Evolutionary conservation across 2,797 vertebrate genomes (phyloP).

Genomic region (Mus caroli): DNA sequence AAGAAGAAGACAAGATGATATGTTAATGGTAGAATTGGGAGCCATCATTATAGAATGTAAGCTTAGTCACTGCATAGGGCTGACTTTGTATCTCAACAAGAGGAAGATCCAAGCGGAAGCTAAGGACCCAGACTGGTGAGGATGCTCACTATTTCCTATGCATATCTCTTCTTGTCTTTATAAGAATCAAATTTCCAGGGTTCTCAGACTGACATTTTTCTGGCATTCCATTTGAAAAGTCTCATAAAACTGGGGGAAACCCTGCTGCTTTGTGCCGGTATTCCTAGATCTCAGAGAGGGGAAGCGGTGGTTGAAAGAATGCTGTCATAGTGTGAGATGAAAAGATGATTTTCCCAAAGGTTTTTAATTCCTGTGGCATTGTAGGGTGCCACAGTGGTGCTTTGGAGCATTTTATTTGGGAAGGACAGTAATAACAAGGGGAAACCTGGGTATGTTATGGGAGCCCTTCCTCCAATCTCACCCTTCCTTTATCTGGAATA

Average conservation of each 20-base stretch:
- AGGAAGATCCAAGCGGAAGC: neutral
- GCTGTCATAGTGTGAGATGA: neutral
- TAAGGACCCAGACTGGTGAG: neutral
- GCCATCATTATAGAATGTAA: neutral
- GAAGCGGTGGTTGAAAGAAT: conserved; percentile 59
- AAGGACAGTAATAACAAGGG: neutral
- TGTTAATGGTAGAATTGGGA: neutral
- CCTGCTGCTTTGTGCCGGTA: conserved; percentile 57
- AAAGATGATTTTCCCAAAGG: conserved; percentile 61
- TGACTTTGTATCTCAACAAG: neutral
- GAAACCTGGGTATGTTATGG: neutral
- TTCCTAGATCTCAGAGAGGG: conserved; percentile 61
- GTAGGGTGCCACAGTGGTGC: neutral
- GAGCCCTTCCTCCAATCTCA: neutral
- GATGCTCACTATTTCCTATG: neutral
- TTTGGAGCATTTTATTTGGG: neutral
- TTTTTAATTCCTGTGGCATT: conserved; percentile 42
- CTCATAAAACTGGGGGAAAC: conserved; percentile 62
- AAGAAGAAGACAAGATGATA: neutral
- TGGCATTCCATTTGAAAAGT: conserved; percentile 63
- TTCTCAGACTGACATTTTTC: conserved; percentile 48
- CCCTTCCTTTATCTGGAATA: conserved; percentile 21
- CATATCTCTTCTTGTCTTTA: conserved; percentile 55
- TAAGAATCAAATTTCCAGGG: conserved; percentile 68
- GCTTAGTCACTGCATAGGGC: neutral